Conservation (phyloP, 2,888 invertebrate species). For the Leptopilina syphax region DNA sequence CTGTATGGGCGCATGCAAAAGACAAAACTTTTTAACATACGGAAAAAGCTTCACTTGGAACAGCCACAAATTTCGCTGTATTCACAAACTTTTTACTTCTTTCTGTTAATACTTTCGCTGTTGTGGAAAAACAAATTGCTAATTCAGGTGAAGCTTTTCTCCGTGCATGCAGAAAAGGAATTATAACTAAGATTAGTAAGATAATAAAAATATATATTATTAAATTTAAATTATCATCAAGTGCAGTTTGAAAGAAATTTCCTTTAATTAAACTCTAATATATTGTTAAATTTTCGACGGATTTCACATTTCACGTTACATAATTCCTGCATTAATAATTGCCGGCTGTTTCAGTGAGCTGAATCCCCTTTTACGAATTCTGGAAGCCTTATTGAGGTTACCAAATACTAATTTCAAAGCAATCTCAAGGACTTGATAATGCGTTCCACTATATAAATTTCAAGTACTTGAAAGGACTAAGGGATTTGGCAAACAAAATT, state of each 20-base stretch:
- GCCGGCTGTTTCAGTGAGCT: background rate
- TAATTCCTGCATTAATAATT: slow-evolving; percentile 6
- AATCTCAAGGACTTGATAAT: slow-evolving; percentile 20
- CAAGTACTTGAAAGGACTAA: background rate
- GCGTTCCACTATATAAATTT: background rate
- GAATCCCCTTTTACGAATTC: slow-evolving; percentile 26
- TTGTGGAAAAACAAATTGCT: no score
- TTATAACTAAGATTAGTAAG: no score
- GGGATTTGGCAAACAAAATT: background rate
- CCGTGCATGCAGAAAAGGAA: no score
- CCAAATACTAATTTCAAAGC: slow-evolving; percentile 8
- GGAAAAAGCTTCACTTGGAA: no score
- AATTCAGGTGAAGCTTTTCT: no score
- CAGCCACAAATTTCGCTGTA: no score
- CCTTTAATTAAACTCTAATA: background rate
- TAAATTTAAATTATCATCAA: no score
- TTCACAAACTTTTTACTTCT: no score
- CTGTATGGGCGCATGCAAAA: no score
- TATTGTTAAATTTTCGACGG: background rate
- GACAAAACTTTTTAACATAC: no score
- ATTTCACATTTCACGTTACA: slow-evolving; percentile 11
- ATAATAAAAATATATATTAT: no score
- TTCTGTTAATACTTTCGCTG: no score
- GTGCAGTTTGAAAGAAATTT: background rate
- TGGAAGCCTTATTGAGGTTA: slow-evolving; percentile 17